Base-by-base conservation (phyloP, 2,797 vertebrate species). In the Babyrousa celebensis region DNA sequence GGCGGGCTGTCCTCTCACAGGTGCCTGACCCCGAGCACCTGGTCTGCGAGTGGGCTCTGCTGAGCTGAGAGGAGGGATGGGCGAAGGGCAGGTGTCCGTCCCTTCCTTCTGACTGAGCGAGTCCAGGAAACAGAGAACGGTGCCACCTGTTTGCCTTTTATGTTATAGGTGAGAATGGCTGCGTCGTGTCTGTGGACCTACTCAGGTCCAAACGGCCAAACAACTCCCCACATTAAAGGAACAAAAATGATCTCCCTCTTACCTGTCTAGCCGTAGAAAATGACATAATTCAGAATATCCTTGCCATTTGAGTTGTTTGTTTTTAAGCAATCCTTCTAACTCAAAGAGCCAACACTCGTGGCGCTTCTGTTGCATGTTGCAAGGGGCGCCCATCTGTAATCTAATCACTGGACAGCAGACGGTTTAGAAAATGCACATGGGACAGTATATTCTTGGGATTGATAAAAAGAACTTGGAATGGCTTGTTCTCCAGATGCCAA, bases 61-160 rank as follows among this genome's bases (percentile, higher is more conserved):
- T 17, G 43, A 27, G 52, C 16, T 20, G 0, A 11, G 58, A 11
- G 67, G 29, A 17, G 60, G 52, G 1, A 3, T 0, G n/a, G 32
- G 1, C 5, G n/a, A 16, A 15, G 23, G 29, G 3, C 1, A 14
- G 32, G 3, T 1, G 20, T 16, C 18, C 7, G 0, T 29, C 1
- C 1, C 9, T 29, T 29, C 12, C 2, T 0, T 3, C 16, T 3
- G 4, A 21, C 2, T 0, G 0, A 36, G 36, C 15, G 40, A 1
- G 3, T 6, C 5, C 29, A 18, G 15, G 14, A 2, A 52, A 12
- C 4, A 25, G 17, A 21, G n/a, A 1, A 2, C 6, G 0, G 0
- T 1, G 32, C 54, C 1, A 0, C 7, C 3, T 25, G 2, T 1
- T 43, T 23, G 62, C 40, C 21, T 72, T 8, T 5, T 10, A 2